These are phyloP conservation scores for Cynoglossus semilaevis DNA, from an alignment of 2,113 vertebrate species.

Conservation along the genomic window DNA sequence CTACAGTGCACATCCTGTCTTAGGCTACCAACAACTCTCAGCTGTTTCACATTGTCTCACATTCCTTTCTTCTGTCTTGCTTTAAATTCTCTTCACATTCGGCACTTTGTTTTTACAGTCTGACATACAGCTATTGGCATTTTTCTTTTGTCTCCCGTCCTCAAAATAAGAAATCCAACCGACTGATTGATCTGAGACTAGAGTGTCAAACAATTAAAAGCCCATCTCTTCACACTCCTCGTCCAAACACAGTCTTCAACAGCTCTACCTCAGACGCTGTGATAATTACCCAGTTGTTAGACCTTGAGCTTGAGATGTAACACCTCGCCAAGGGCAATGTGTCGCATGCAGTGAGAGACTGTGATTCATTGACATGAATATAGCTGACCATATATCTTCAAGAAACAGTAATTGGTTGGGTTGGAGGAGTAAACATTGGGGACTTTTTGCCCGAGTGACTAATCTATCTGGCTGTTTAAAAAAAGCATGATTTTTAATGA, in stretches of 20 bases:
- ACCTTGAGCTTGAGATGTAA: constrained; percentile 65
- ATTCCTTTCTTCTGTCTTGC: background rate
- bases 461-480: background rate
- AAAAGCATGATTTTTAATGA: background rate
- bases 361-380: constrained; percentile 64
- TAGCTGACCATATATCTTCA: constrained; percentile 52
- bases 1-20: constrained; percentile 33
- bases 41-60: constrained; percentile 1
- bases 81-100: constrained; percentile 12
- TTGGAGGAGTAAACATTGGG: background rate
- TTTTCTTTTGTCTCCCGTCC: constrained; percentile 25
- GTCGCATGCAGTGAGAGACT: constrained; percentile 30
- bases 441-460: constrained; percentile 45
- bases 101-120: constrained; percentile 3
- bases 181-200: constrained; percentile 27
- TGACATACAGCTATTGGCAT: constrained; percentile 34
- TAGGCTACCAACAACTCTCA: constrained; percentile 8
- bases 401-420: constrained; percentile 44
- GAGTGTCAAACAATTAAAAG: constrained; percentile 30
- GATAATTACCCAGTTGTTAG: constrained; percentile 64
- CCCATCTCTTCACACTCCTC: background rate
- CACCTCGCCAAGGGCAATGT: constrained; percentile 54
- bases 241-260: constrained; percentile 30
- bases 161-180: constrained; percentile 13
- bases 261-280: constrained; percentile 35